A percentile compares a stretch with the other conserved stretches of the same genome.
Evolutionary conservation across 2,113 vertebrate genomes (phyloP).

Genomic region (Urocynchramus pylzowi): DNA sequence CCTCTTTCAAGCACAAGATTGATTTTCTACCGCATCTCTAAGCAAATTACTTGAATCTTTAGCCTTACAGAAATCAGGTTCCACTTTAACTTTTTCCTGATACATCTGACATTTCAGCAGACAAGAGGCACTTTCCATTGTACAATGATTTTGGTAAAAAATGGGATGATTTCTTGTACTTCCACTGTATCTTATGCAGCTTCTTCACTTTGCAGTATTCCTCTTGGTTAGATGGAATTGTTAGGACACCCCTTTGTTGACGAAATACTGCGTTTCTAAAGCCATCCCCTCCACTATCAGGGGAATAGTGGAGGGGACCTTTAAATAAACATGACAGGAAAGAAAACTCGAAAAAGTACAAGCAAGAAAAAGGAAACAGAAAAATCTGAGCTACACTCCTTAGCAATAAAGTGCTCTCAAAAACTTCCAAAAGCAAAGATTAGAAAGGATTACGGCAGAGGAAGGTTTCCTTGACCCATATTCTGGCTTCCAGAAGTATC

Average conservation of each 20-base stretch:
- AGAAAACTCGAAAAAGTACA: not conserved
- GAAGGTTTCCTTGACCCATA: not conserved
- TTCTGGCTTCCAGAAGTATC: not conserved
- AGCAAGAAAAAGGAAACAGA: not conserved
- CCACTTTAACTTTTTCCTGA: constrained; percentile 39
- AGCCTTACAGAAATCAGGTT: constrained; percentile 38
- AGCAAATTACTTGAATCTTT: constrained; percentile 46
- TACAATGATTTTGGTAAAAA: not conserved
- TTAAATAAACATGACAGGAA: not conserved
- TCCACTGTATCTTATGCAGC: not conserved
- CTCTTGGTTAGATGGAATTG: not conserved
- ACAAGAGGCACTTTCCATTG: not conserved
- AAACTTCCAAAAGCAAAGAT: constrained; percentile 21
- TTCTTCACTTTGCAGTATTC: not conserved
- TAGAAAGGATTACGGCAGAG: not conserved
- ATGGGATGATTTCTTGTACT: not conserved
- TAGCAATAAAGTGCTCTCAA: not conserved
- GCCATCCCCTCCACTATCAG: not conserved
- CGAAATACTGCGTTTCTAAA: not conserved
- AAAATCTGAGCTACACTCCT: not conserved
- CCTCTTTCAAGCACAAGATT: constrained; percentile 51
- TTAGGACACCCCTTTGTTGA: not conserved
- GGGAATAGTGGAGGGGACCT: not conserved
- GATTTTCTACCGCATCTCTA: constrained; percentile 55
- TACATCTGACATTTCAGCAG: constrained; percentile 41